Evolutionary conservation across 2,888 invertebrate genomes (phyloP), one percentile per base, ranked within the genome.

Genomic region (Habroteleia sp.): DNA sequence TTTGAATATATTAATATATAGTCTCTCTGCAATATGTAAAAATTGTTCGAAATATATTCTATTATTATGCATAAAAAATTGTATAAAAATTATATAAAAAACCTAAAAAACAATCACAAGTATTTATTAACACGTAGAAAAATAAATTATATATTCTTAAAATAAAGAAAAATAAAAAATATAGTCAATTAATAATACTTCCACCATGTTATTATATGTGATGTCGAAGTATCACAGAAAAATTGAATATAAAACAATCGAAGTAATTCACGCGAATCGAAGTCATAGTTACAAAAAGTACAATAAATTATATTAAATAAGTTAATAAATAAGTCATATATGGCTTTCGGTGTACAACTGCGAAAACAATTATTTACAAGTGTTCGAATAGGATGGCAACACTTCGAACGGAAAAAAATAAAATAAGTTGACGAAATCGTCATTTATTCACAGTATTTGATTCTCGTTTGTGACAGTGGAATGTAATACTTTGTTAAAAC

Each of bases 291-390:
- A 56, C 46, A 62, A 39, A 68, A 44, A 42, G 17, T 68, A 58
- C 41, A 68, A 68, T 68, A 68, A 68, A 58, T 66, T 66, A 66
- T 6, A 41, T 66, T 68, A 68, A 68, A 68, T 68, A 68, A 58
- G 13, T 58, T 29, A 68, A 68, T 68, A 68, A 68, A 68, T 68
- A 58, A 68, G 33, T 68, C 56, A 48, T 46, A 17, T 48, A 48
- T 56, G 68, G 68, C 68, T 31, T 42, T 20, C 20, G 10, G 31
- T 10, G 17, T 29, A 17, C 35, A 52, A 31, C 31, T 42, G 41
- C 48, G 33, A 16, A 58, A 68, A 68, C 58, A 68, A 68, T 68
- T 68, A 68, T 68, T 58, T 68, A 68, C 68, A 68, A 35, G 35
- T 50, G 23, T 44, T 20, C 56, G 27, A 52, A 31, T 29, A 42